phyloP scores from a whole-genome alignment of 2,888 invertebrate species.

The Diarsia dahlii region DNA sequence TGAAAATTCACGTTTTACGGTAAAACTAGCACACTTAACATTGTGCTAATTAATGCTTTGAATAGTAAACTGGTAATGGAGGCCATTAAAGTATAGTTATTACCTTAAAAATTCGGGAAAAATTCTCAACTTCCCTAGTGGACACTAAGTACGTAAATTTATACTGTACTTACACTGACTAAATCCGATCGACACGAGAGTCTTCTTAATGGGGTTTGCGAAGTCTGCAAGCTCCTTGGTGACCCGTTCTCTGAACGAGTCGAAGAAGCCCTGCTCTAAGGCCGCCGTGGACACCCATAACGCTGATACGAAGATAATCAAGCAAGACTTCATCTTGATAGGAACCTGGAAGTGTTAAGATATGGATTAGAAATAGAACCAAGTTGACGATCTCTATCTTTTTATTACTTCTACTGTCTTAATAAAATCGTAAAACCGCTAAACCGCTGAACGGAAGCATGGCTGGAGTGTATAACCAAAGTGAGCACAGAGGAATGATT shows the following conservation, averaged over 20 bases:
- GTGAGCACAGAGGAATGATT: too few species aligned
- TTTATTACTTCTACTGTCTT: too few species aligned
- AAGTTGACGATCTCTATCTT: background rate
- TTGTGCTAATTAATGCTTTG: too few species aligned
- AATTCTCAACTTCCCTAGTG: background rate
- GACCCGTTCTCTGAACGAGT: background rate
- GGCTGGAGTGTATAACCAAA: too few species aligned
- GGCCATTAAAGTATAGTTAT: too few species aligned
- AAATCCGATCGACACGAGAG: conserved; percentile 54
- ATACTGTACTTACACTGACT: conserved; percentile 59
- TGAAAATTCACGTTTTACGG: too few species aligned
- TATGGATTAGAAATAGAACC: background rate
- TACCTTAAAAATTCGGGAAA: too few species aligned
- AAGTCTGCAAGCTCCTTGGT: conserved; percentile 52
- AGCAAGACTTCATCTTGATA: conserved; percentile 31
- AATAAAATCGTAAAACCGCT: too few species aligned
- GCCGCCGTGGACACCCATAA: conserved; percentile 37
- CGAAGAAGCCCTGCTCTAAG: conserved; percentile 30
- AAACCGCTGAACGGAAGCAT: too few species aligned
- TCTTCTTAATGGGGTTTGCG: conserved; percentile 61
- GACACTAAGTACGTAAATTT: background rate
- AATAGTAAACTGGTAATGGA: too few species aligned
- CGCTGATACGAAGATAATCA: conserved; percentile 14
- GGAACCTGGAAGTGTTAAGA: background rate
- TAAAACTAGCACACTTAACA: too few species aligned